These are phyloP conservation scores for Calephelis perditalis DNA, from an alignment of 2,888 invertebrate genomes.

Conservation along the genomic window DNA sequence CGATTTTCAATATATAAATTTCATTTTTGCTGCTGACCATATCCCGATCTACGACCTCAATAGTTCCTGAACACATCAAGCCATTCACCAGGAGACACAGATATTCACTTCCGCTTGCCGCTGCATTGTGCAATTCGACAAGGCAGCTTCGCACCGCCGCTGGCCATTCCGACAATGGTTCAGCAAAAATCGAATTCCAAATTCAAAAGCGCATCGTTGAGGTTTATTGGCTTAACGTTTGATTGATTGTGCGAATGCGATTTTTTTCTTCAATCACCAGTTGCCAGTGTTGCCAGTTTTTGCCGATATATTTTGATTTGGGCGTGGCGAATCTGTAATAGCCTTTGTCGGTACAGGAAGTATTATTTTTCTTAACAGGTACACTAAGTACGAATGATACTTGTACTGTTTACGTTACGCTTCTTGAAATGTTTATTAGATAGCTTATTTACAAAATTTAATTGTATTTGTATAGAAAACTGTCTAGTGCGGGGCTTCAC, in stretches of 20 bases:
- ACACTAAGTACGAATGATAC: constrained; percentile 38
- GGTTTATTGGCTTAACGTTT: constrained; percentile 79
- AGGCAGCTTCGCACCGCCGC: constrained; percentile 64
- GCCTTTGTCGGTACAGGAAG: constrained; percentile 69
- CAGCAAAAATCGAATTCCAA: constrained; percentile 70
- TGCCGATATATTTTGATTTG: constrained; percentile 71
- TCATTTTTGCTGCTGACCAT: constrained; percentile 34
- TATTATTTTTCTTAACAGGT: constrained; percentile 37
- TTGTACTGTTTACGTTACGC: constrained; percentile 67
- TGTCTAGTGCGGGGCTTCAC: too few relatives aligned
- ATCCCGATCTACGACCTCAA: constrained; percentile 44
- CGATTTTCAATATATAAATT: not conserved
- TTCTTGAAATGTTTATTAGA: constrained; percentile 48
- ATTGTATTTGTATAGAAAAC: too few relatives aligned
- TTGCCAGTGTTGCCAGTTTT: constrained; percentile 45
- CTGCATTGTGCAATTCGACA: constrained; percentile 67
- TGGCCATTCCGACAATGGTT: constrained; percentile 65
- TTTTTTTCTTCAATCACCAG: constrained; percentile 35
- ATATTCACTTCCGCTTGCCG: constrained; percentile 67
- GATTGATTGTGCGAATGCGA: constrained; percentile 75
- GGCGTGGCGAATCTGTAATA: constrained; percentile 66
- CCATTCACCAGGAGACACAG: constrained; percentile 64
- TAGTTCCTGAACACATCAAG: constrained; percentile 62
- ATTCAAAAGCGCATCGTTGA: constrained; percentile 78
- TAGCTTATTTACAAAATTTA: constrained; percentile 7